Evolutionary conservation across 2,888 invertebrate genomes (phyloP), one percentile per base, ranked within the genome.

Genomic region (Protophormia terraenovae): DNA sequence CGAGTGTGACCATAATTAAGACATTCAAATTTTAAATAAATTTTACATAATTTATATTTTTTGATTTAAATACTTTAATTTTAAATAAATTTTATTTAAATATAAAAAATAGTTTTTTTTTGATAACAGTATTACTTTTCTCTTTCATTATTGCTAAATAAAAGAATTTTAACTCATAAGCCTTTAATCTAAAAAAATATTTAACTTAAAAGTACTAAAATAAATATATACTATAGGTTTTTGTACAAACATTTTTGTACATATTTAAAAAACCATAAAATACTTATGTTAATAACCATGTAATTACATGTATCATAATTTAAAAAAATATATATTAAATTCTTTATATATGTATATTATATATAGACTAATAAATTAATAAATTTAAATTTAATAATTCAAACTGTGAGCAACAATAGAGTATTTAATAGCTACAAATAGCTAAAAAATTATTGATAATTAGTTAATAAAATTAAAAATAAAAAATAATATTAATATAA

Each of bases 351-450:
- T 27, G 27, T 58, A 10, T 66, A 66, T 16, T 32, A 35, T 16
- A 35, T 41, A 27, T 69, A 79, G 55, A 41, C 22, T 62, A 75
- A 45, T 50, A 69, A 67, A n/a, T 38, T 69, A 47, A 53, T 24
- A 53, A 72, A 72, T 35, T 69, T 5, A 71, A 22, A 58, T 29
- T 71, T 55, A 80, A 82, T 75, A 76, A 53, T 76, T 76, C 64
- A 85, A 82, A 85, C 82, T 85, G 85, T 85, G 82, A 85, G 81
- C 73, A 81, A 82, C 81, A 85, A 82, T 85, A 85, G 73, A 82
- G 77, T 85, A 85, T 77, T 72, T 78, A 78, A 64, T 2, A 80
- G 81, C 72, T 81, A 81, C 50, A 76, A 82, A 38, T 69, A 55
- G 82, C 76, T 82, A 41, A 73, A 78, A 45, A 27, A 76, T 47